Base-by-base conservation (phyloP, 2,888 invertebrate species). In the Corbicula japonica region DNA sequence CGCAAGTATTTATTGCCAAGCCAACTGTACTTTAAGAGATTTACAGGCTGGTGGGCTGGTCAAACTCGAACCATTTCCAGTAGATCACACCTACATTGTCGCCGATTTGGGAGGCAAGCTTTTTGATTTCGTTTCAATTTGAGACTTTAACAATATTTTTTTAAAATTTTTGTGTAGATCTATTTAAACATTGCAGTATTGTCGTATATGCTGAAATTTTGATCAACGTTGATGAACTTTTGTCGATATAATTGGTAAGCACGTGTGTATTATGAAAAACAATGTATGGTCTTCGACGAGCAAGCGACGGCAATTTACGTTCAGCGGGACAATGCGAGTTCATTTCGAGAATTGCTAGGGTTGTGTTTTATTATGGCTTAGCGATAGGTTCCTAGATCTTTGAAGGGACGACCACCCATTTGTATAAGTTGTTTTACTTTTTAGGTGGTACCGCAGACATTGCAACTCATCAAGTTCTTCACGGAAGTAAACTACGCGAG, bases 61-160 rank as follows among this genome's bases (percentile, higher is more conserved):
- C 4, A 26, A 48, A 26, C 26, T 48, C n/a, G 38, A 44, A 46
- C 35, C 26, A 2, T 38, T 61, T 23, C 34, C 23, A 21, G 23
- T 21, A 21, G 18, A 60, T 60, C 21, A 35, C 21, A 48, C 48
- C 5, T 48, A 48, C 21, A 48, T 48, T 21, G 21, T 48, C 5
- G 48, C 48, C 48, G 48, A 48, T 48, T 18, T 48, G 21, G 48
- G 48, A 48, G 48, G 48, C 21, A 5, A 48, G 48, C 21, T 18
- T 6, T 48, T 12, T 41, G 15, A 10, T 12, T 41, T 41, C 18
- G 15, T 41, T 18, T 41, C 41, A 10, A n/a, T n/a, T n/a, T n/a
- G n/a, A n/a, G n/a, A n/a, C n/a, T n/a, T n/a, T n/a, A n/a, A n/a
- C n/a, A n/a, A n/a, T n/a, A n/a, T n/a, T n/a, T n/a, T n/a, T n/a